phyloP scores from a whole-genome alignment of 35 echinoderm and acorn worm genomes.

The Anneissia japonica region DNA sequence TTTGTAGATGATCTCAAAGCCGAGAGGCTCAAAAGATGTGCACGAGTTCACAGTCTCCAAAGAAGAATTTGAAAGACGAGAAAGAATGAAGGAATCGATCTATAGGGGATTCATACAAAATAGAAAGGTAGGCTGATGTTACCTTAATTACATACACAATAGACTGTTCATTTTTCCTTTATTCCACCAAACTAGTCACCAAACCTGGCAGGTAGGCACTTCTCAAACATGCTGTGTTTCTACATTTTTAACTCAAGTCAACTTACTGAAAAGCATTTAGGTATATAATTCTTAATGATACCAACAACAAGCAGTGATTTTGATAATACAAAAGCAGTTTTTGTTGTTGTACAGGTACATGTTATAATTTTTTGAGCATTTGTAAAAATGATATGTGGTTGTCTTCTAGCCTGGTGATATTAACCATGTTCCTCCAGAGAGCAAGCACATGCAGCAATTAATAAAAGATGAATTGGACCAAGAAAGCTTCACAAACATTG shows the following conservation, averaged over 20 bases:
- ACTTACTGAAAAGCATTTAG: no score
- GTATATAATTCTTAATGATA: no score
- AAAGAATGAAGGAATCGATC: conserved; percentile 71
- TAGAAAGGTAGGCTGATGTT: conserved; percentile 57
- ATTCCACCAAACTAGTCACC: no score
- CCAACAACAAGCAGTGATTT: no score
- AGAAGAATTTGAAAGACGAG: conserved; percentile 90
- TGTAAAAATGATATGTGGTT: background rate
- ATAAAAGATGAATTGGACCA: conserved; percentile 77
- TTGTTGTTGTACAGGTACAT: no score
- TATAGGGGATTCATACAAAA: conserved; percentile 89
- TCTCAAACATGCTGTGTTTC: no score
- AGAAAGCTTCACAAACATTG: conserved; percentile 87
- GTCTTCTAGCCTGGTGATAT: conserved; percentile 60
- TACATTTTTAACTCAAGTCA: no score
- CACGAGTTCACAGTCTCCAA: conserved; percentile 80
- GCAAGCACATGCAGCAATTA: conserved; percentile 53
- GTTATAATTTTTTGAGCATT: no score
- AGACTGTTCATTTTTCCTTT: no score
- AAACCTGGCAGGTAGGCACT: no score
- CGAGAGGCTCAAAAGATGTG: conserved; percentile 67
- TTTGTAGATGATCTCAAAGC: conserved; percentile 89
- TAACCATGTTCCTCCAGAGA: conserved; percentile 22
- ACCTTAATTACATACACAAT: no score
- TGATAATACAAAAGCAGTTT: no score